A percentile compares a stretch with the other conserved stretches of the same genome.
Evolutionary conservation across 1,140 invertebrate species (phyloP).

Genomic region (Pogonomyrmex barbatus): DNA sequence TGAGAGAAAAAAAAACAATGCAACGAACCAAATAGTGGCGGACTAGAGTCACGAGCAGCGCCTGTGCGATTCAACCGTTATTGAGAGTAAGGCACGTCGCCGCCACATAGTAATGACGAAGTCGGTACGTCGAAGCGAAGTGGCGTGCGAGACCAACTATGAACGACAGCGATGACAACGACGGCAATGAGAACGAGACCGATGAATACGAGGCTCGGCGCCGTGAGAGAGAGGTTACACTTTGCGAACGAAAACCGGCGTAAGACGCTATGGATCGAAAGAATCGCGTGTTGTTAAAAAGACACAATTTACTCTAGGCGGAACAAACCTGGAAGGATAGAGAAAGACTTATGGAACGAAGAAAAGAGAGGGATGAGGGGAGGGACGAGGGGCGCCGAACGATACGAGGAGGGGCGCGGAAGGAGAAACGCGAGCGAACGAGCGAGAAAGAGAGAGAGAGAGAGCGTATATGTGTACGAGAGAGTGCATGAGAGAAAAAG

Average conservation of each 20-base stretch:
- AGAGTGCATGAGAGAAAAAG: slow-evolving; percentile 43
- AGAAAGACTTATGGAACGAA: slow-evolving; percentile 64
- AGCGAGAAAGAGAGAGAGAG: slow-evolving; percentile 1
- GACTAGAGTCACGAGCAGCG: slow-evolving; percentile 38
- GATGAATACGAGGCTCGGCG: neutral
- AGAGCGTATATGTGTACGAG: neutral
- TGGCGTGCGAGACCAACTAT: slow-evolving; percentile 11
- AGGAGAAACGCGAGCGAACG: slow-evolving; percentile 50
- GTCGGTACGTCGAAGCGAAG: neutral
- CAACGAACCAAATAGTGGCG: slow-evolving; percentile 54
- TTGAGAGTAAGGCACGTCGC: slow-evolving; percentile 40
- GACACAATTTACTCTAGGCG: slow-evolving; percentile 60
- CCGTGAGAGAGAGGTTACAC: slow-evolving; percentile 68
- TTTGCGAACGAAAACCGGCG: slow-evolving; percentile 62
- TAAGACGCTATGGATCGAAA: slow-evolving; percentile 49
- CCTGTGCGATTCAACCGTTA: slow-evolving; percentile 51
- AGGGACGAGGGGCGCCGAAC: slow-evolving; percentile 50
- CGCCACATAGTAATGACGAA: slow-evolving; percentile 51
- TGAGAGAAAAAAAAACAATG: slow-evolving; percentile 8
- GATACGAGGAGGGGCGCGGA: slow-evolving; percentile 43
- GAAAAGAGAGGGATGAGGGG: slow-evolving; percentile 49
- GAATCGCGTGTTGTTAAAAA: slow-evolving; percentile 68
- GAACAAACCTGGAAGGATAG: slow-evolving; percentile 67
- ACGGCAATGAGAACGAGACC: slow-evolving; percentile 6
- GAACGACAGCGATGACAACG: slow-evolving; percentile 44